Conservation (phyloP, 2,797 vertebrate genomes). For the Sebastolobus altivelis region DNA sequence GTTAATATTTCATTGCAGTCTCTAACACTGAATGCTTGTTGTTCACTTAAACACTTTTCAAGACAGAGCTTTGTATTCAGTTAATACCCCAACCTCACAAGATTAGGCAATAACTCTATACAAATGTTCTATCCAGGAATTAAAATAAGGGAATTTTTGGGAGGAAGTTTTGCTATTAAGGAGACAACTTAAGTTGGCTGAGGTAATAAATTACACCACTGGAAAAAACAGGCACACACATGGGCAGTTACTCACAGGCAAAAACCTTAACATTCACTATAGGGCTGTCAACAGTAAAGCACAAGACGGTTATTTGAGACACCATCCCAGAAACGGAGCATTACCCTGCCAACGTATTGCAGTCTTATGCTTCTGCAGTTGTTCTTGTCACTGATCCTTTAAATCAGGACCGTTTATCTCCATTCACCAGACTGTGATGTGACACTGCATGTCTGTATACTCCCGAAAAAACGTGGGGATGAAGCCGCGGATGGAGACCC, state of each 20-base stretch:
- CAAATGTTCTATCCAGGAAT: conserved; percentile 4
- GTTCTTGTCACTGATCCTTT: not conserved
- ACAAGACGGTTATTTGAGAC: conserved; percentile 42
- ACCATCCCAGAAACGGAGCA: conserved; percentile 27
- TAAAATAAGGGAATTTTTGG: not conserved
- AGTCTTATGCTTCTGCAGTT: conserved; percentile 21
- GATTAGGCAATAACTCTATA: not conserved
- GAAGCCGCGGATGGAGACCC: conserved; percentile 15
- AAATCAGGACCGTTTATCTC: conserved; percentile 9
- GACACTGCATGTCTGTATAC: conserved; percentile 7
- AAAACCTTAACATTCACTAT: conserved; percentile 68
- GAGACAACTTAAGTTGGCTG: conserved; percentile 50
- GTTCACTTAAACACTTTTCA: not conserved
- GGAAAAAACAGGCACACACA: conserved; percentile 66
- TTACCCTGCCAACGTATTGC: conserved; percentile 1
- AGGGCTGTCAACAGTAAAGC: conserved; percentile 64
- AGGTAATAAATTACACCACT: conserved; percentile 66
- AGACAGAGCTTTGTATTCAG: not conserved
- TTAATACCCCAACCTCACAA: not conserved
- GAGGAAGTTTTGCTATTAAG: not conserved
- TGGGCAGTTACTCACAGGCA: conserved; percentile 61
- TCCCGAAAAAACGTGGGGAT: not conserved
- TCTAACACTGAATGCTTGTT: not conserved
- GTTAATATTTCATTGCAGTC: conserved; percentile 7
- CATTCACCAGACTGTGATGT: not conserved